Percentiles rank a stretch among this genome's conserved stretches.
Conservation (phyloP, 1,140 invertebrate species). For the Dinoponera quadriceps region DNA sequence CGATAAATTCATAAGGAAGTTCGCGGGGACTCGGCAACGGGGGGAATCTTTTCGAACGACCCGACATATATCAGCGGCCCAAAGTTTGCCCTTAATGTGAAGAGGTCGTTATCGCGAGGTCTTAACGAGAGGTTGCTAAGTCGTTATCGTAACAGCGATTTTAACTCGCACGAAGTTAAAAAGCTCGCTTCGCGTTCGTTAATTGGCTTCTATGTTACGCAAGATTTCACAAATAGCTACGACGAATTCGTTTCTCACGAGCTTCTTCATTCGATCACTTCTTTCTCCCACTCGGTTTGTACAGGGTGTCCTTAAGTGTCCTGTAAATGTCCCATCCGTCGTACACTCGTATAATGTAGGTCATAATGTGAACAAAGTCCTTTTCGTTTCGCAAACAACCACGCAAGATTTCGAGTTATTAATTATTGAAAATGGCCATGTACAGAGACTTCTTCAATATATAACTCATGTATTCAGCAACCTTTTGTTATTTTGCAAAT, state of each 20-base stretch:
- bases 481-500: too few relatives aligned
- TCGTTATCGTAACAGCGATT: slow-evolving; percentile 61
- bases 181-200: slow-evolving; percentile 52
- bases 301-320: too few relatives aligned
- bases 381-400: too few relatives aligned
- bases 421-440: too few relatives aligned
- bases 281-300: too few relatives aligned
- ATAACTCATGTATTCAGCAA: too few relatives aligned
- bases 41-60: slow-evolving; percentile 33
- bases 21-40: slow-evolving; percentile 4
- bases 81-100: slow-evolving; percentile 50
- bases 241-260: neutral
- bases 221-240: neutral
- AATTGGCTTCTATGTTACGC: slow-evolving; percentile 67
- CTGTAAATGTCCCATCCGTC: too few relatives aligned
- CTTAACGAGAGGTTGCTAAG: slow-evolving; percentile 63
- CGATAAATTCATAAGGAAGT: slow-evolving; percentile 34
- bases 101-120: slow-evolving; percentile 42
- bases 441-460: too few relatives aligned
- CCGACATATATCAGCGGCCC: slow-evolving; percentile 19
- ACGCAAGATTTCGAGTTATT: too few relatives aligned
- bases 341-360: too few relatives aligned
- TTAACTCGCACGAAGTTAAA: slow-evolving; percentile 28
- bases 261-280: neutral
- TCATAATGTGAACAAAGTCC: too few relatives aligned